Conservation (phyloP, 2,113 vertebrate species). For the Galemys pyrenaicus region DNA sequence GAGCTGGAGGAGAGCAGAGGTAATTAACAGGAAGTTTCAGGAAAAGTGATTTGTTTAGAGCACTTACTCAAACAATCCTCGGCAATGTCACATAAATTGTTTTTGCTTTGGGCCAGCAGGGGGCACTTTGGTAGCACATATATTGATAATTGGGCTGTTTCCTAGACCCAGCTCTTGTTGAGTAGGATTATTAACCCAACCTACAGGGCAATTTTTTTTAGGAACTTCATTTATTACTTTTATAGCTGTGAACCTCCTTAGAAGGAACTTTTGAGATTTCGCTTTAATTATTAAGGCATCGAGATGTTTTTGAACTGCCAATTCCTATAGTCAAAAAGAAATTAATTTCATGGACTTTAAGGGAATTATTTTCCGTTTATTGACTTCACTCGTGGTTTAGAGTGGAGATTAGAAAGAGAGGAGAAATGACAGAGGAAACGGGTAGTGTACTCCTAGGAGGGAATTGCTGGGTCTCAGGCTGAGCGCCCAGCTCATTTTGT, state of each 20-base stretch:
- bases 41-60: neutral
- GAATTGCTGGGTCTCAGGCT: neutral
- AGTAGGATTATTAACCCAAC: neutral
- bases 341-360: slow-evolving; percentile 67
- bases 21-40: neutral
- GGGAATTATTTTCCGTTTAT: slow-evolving; percentile 62
- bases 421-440: neutral
- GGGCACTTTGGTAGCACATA: slow-evolving; percentile 75
- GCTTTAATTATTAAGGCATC: slow-evolving; percentile 77
- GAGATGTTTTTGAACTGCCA: slow-evolving; percentile 48
- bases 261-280: slow-evolving; percentile 71
- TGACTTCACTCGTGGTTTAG: slow-evolving; percentile 43
- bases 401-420: slow-evolving; percentile 2
- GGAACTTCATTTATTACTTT: slow-evolving; percentile 67
- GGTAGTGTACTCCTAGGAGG: neutral
- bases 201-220: slow-evolving; percentile 2
- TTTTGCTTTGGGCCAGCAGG: slow-evolving; percentile 76
- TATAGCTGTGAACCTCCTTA: slow-evolving; percentile 63
- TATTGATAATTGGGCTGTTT: neutral
- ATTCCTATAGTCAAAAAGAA: slow-evolving; percentile 67
- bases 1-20: neutral
- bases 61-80: neutral
- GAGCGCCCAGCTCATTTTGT: accelerated
- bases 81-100: neutral
- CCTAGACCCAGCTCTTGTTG: neutral